Evolutionary conservation across 2,113 vertebrate species (phyloP).

Genomic region (Python bivittatus): DNA sequence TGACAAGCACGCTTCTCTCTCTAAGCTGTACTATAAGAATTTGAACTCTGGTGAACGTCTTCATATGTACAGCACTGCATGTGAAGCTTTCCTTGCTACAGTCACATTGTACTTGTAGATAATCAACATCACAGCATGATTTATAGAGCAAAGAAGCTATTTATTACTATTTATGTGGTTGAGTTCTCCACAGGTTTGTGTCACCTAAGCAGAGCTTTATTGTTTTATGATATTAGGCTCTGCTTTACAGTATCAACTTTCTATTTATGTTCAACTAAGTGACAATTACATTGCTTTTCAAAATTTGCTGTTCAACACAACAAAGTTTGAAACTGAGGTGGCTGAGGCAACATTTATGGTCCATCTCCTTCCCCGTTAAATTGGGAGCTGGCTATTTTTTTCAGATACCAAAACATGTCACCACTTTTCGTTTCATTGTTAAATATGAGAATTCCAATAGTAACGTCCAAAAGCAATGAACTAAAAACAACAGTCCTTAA

Average conservation of each 20-base stretch:
- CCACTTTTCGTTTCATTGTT: neutral
- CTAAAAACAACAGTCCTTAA: neutral
- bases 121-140: neutral
- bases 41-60: neutral
- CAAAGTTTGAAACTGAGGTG: neutral
- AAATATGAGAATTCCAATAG: neutral
- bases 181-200: neutral
- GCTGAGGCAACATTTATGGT: neutral
- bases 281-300: neutral
- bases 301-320: neutral
- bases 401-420: neutral
- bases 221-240: neutral
- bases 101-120: neutral
- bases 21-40: neutral
- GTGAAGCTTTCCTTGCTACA: neutral
- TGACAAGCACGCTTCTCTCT: neutral
- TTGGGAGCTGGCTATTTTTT: neutral
- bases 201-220: neutral
- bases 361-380: neutral
- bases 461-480: neutral
- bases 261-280: neutral
- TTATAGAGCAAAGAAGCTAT: neutral
- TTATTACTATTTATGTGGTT: neutral
- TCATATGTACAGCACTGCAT: neutral
- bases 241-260: neutral